Evolutionary conservation across 92 coral and sea anemone species (phyloP), one percentile per base, ranked within the genome.

Genomic region (Bergia puertoricense): DNA sequence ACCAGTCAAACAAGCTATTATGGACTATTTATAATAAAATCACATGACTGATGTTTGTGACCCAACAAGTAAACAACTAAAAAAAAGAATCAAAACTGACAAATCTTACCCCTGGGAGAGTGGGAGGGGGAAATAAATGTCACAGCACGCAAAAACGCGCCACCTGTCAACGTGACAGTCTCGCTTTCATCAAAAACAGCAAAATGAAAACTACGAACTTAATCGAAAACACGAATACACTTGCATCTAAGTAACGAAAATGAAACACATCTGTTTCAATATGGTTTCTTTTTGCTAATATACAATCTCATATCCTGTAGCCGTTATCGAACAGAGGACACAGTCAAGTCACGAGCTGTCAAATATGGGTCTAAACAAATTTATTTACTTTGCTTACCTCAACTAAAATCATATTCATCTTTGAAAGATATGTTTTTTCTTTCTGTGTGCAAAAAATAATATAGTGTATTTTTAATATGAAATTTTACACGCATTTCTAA

Each of bases 381-480:
- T 30, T 6, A 86, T 57, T n/a, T 50, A 85, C 59, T 75, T 48
- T 59, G 11, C 95, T 81, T 86, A 97, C 99, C 99, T 97, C 99
- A 4, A 97, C 99, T 68, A 97, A 90, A 89, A 97, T 95, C 97
- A 97, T 95, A 91, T 97, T 97, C 88, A 97, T 73, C 91, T 97
- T 97, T 56, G 95, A 94, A n/a, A 97, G 56, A 73, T 97, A 97
- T 5, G 98, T 93, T 81, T 94, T 97, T 82, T 97, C 99, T 91
- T 97, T 97, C 99, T 97, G 80, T 14, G 74, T 74, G 89, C 36
- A 72, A 89, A 38, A 73, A 71, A 48, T 56, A 54, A 81, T 18
- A 62, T 59, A 48, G 44, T 71, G 23, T 23, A 51, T 5, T 69
- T 18, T 23, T 39, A 67, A 20, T 75, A 80, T 38, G 2, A 20